Evolutionary conservation across 2,797 vertebrate species (phyloP), one percentile per base, ranked within the genome.

Genomic region (Knipowitschia caucasica): DNA sequence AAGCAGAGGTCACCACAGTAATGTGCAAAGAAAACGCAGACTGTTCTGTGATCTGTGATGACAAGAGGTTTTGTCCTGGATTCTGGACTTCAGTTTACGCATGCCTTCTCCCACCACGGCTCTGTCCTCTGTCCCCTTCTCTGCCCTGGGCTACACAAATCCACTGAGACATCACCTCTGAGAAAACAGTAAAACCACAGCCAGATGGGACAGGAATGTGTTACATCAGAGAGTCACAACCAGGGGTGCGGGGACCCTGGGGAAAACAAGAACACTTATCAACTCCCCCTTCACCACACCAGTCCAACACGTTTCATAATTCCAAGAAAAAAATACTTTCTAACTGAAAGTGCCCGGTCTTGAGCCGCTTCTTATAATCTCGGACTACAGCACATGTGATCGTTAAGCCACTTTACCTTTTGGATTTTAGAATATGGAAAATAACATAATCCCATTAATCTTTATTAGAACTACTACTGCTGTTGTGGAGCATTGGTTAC

Each of bases 1-100:
- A 1, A 8, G 3, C 5, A 26, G 26, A 21, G 20, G 4, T 18
- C 15, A 12, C 43, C 17, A 12, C 27, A 21, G 27, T 34, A 21
- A 34, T 27, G 10, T 9, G 1, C 17, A 23, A 3, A 4, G 29
- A 7, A n/a, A 50, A 50, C 47, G 25, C 11, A 34, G 33, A 46
- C 14, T 24, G 20, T 42, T 42, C n/a, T 42, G 14, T 18, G 1
- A n/a, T n/a, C n/a, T n/a, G n/a, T n/a, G n/a, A n/a, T n/a, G n/a
- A n/a, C n/a, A n/a, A n/a, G n/a, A 65, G 56, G 55, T 60, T 38
- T 78, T 85, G 67, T 82, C 59, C 50, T 56, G 64, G 67, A 57
- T 71, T 75, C 71, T 69, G 78, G 61, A 77, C 66, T 67, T 53
- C 38, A 64, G 61, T 67, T 78, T 71, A 78, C 57, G 75, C 85